Evolutionary conservation across 2,113 vertebrate genomes (phyloP).

Genomic region (Toxostoma redivivum): DNA sequence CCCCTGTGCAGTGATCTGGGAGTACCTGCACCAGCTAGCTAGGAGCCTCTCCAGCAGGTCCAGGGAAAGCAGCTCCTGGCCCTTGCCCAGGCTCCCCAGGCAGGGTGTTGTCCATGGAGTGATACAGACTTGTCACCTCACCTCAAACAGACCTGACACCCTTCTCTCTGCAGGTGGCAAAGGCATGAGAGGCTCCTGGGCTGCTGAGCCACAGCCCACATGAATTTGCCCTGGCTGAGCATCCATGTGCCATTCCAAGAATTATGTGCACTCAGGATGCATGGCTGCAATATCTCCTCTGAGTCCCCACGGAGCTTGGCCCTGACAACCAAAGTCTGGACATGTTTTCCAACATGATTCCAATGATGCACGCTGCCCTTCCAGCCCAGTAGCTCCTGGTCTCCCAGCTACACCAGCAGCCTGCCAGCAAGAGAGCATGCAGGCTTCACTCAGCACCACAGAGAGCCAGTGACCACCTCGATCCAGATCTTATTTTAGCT

Average conservation of each 20-base stretch:
- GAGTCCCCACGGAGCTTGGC: background rate
- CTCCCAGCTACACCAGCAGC: background rate
- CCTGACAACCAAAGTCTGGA: background rate
- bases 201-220: background rate
- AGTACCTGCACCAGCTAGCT: rapidly evolving
- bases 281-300: background rate
- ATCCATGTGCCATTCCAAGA: rapidly evolving
- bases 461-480: background rate
- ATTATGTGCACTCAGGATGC: background rate
- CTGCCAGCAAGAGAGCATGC: rapidly evolving
- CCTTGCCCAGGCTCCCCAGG: background rate
- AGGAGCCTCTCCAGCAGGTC: background rate
- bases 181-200: background rate
- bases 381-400: background rate
- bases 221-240: background rate
- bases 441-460: background rate
- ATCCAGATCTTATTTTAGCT: conserved; percentile 50
- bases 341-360: rapidly evolving
- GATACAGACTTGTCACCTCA: background rate
- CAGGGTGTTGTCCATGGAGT: background rate
- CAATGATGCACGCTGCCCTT: background rate
- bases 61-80: background rate
- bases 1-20: rapidly evolving
- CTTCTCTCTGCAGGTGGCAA: background rate
- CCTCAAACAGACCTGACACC: background rate